These are phyloP conservation scores for Phortica variegata DNA, from an alignment of 1,140 invertebrate species.

Conservation along the genomic window DNA sequence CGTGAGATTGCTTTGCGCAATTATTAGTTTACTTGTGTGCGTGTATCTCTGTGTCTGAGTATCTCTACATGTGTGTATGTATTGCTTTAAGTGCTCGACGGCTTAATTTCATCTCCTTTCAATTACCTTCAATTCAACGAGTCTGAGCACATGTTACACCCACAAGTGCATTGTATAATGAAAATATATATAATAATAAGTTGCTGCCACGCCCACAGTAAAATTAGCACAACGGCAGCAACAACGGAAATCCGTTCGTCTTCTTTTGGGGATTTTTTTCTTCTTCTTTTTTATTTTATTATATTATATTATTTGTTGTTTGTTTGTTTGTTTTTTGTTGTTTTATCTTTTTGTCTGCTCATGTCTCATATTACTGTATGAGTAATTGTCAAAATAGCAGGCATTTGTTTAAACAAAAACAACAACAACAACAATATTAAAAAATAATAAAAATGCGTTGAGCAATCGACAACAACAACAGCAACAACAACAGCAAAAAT, in stretches of 20 bases:
- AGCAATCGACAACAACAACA: constrained; percentile 14
- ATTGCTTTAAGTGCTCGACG: constrained; percentile 11
- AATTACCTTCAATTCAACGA: background rate
- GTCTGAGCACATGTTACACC: constrained; percentile 8
- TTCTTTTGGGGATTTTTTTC: background rate
- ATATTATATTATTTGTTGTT: background rate
- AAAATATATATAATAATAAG: too few relatives aligned
- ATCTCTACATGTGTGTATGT: constrained; percentile 4
- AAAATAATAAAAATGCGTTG: constrained; percentile 9
- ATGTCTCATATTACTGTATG: background rate
- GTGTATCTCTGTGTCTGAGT: too few relatives aligned
- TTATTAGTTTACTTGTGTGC: too few relatives aligned
- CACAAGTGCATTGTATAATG: constrained; percentile 19
- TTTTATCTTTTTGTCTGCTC: constrained; percentile 4
- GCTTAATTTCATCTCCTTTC: constrained; percentile 20
- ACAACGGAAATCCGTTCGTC: constrained; percentile 44
- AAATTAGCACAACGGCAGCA: background rate
- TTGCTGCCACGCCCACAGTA: constrained; percentile 33
- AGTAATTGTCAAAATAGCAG: constrained; percentile 3
- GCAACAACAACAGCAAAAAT: constrained; percentile 38
- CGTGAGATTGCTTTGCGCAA: too few relatives aligned
- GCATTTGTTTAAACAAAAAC: background rate
- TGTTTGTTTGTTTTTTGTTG: constrained; percentile 6
- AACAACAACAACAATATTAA: background rate
- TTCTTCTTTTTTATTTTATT: constrained; percentile 12